Base-by-base conservation (phyloP, 2,888 invertebrate genomes). In the Eremobia ochroleuca region DNA sequence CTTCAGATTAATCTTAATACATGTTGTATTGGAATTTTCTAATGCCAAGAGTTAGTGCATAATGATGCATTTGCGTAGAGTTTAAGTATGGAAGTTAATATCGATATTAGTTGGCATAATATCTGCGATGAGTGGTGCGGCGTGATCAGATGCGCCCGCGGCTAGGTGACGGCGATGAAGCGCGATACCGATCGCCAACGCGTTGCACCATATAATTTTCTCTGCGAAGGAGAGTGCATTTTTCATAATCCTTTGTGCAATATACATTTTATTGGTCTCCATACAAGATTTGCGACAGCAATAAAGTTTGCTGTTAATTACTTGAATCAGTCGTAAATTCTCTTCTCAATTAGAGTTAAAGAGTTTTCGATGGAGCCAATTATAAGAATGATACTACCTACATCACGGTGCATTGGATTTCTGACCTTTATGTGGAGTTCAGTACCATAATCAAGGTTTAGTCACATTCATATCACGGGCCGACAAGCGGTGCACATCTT, bases 381-480 rank as follows among this genome's bases (percentile, higher is more conserved):
- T 93, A 92, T 88, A 87, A 90, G 87, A 91, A 87, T 87, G 91
- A 92, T 90, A 91, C 88, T 89, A 89, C 90, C 91, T 90, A 92
- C 90, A 92, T 90, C 87, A 91, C 89, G 75, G 90, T 90, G 90
- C 91, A 91, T 94, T 91, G 92, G 91, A 92, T 93, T 94, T 92
- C 90, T 96, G 96, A 96, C 95, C 96, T 95, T 95, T 94, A 92
- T 93, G 94, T 93, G 94, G 94, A 94, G 96, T 95, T 96, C 95
- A 96, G 93, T 95, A 93, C 95, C 94, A 95, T 96, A 96, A 97
- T 97, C 96, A 96, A 96, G 95, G 95, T 96, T 96, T 96, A 97
- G 97, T 96, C 96, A 96, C 96, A 96, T 96, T 95, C 94, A 94
- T 95, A 96, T 96, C 95, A 96, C 93, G 93, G 94, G 93, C 94